A percentile compares a stretch with the other conserved stretches of the same genome.
phyloP scores from a whole-genome alignment of 1,140 invertebrate species.

The Anadara kagoshimensis region DNA sequence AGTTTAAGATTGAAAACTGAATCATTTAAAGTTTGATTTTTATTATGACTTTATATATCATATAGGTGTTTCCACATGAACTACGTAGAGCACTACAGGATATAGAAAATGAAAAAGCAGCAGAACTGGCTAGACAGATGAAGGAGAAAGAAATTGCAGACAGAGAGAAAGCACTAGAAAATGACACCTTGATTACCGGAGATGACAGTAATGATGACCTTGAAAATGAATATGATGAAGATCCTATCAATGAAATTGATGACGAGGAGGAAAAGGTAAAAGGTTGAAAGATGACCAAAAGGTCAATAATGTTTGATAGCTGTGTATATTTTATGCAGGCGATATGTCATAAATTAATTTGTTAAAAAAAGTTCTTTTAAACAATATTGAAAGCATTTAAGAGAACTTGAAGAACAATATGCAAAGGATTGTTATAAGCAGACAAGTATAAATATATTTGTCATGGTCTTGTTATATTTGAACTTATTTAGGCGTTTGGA shows the following conservation, averaged over 20 bases:
- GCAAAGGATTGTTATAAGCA: too few species aligned
- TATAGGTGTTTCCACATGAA: conserved; percentile 93
- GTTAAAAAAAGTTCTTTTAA: too few species aligned
- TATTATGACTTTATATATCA: neutral
- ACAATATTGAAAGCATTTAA: too few species aligned
- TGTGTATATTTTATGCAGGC: neutral
- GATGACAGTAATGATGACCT: conserved; percentile 23
- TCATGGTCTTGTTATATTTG: too few species aligned
- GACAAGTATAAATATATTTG: too few species aligned
- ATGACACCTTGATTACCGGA: conserved; percentile 2
- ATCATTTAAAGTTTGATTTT: too few species aligned
- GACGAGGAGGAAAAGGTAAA: conserved; percentile 24
- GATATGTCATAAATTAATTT: too few species aligned
- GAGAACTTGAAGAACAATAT: too few species aligned
- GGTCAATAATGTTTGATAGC: conserved; percentile 4
- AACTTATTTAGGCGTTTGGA: too few species aligned
- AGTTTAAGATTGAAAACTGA: too few species aligned
- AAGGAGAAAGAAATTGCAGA: conserved; percentile 7
- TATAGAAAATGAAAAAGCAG: conserved; percentile 78
- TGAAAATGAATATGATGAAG: conserved; percentile 58
- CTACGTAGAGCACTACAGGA: conserved; percentile 93
- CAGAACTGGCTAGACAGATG: neutral
- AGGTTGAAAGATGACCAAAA: neutral
- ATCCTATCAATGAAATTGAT: conserved; percentile 66
- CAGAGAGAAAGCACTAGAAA: neutral